A percentile compares a stretch with the other conserved stretches of the same genome.
These are phyloP conservation scores for Macrosiphum euphorbiae DNA, from an alignment of 2,888 invertebrate species.

Conservation along the genomic window DNA sequence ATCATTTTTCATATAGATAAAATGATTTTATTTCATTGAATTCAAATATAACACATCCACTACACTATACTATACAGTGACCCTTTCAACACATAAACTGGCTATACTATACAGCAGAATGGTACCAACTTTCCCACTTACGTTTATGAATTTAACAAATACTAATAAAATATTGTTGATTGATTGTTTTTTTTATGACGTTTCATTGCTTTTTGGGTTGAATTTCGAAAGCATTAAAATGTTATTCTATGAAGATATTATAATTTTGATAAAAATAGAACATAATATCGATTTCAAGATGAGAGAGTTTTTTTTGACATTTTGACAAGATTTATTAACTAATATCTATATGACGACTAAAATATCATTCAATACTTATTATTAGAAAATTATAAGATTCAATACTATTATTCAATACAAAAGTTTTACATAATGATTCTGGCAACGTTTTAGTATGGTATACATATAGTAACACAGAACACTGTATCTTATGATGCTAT, in stretches of 20 bases:
- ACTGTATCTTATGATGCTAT: not conserved
- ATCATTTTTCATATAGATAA: too few relatives aligned
- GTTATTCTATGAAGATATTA: not conserved
- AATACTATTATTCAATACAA: too few relatives aligned
- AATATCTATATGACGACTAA: not conserved
- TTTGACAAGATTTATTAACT: not conserved
- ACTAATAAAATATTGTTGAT: not conserved
- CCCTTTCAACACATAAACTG: too few relatives aligned
- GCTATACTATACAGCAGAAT: too few relatives aligned
- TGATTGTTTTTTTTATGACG: not conserved
- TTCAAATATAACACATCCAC: too few relatives aligned
- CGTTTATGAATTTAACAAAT: not conserved
- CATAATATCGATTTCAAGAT: not conserved
- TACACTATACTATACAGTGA: too few relatives aligned
- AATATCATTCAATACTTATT: not conserved
- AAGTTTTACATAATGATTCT: not conserved
- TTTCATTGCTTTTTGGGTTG: not conserved
- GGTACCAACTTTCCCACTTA: too few relatives aligned
- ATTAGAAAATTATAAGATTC: too few relatives aligned
- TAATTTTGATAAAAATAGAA: constrained; percentile 11
- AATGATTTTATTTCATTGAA: too few relatives aligned
- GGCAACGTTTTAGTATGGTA: not conserved
- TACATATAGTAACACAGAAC: not conserved
- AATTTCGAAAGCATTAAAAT: not conserved
- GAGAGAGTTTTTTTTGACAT: not conserved